Base-by-base conservation (phyloP, 2,113 vertebrate species). In the Phrynocephalus versicolor region DNA sequence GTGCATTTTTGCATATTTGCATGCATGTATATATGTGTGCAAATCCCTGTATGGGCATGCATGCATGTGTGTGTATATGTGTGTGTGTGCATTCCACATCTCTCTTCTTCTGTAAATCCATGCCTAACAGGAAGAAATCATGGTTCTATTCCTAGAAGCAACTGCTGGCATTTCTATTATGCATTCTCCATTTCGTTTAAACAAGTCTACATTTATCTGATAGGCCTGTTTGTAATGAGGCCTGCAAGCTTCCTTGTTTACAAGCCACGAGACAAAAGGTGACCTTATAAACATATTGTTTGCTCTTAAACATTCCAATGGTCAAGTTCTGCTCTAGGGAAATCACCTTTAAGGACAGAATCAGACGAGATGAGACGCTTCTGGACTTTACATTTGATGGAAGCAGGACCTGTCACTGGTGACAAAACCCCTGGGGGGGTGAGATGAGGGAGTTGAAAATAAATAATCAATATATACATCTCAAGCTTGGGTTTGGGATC, bases 161-260 rank as follows among this genome's bases (percentile, higher is more conserved):
- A n/a, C 82, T 92, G 82, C 82, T 91, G 84, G 89, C 83, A 89
- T 92, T 89, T 87, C 74, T 82, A 86, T 82, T 89, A 93, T 91
- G 81, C 85, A 69, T 85, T 75, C 27, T 27, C 87, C 94, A 89
- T 92, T 91, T 51, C 94, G 94, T 93, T 90, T 90, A 89, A n/a
- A 86, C 84, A 91, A 27, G 78, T 90, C 91, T 93, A 85, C 90
- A 94, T 95, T 93, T 94, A 87, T 82, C 80, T 94, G 90, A 88
- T 90, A 92, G 93, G 91, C 82, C 93, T 87, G 82, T 94, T 95
- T 94, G 87, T 86, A 93, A 92, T 9, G 79, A 88, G 94, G 93
- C 91, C 92, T 94, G 89, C 73, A 91, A 74, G 79, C 92, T 87
- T 89, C 71, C 92, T 89, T 92, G 88, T 94, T 94, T 95, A 92